Base-by-base conservation (phyloP, 2,797 vertebrate genomes). In the Diceros bicornis region DNA sequence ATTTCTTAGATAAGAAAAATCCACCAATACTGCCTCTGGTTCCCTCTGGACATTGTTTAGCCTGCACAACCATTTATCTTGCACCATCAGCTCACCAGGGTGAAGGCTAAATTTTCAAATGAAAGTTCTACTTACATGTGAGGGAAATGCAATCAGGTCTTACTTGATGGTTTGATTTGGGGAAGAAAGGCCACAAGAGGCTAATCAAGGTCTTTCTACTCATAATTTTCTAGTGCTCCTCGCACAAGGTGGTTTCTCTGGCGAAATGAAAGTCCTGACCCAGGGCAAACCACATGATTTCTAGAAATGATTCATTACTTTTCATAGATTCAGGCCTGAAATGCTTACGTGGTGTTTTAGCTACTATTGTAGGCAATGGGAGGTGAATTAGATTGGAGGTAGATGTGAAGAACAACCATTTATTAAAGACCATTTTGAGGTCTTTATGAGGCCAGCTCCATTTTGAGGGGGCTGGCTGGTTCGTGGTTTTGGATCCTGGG, bases 81-180 rank as follows among this genome's bases (percentile, higher is more conserved):
- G 29, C 2, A 86, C 57, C 13, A 75, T 50, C 34, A 62, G 27
- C n/a, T 96, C 52, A 72, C 62, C 14, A 71, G 17, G 41, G 18
- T 96, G 52, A 94, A 95, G 79, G 78, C n/a, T 89, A 55, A 82
- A 88, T 97, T 91, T 96, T 93, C 89, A 91, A 97, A 91, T 52
- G 69, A 20, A 32, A 79, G 25, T 77, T 95, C 27, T 92, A 41
- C 79, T 83, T 95, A 88, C 18, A 14, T 57, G 5, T 94, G 59
- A 91, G n/a, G 88, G 57, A 91, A 93, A 96, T 81, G 16, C 37
- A 97, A 17, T 92, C 59, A 93, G 52, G 13, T 94, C 7, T 96
- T 97, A 50, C 52, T 86, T 50, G 52, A 84, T 64, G 8, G 50
- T 93, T 84, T 96, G 52, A 95, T 92, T 93, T 89, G 41, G 47